Base-by-base conservation (phyloP, 2,113 vertebrate species). In the Gasterosteus aculeatus region DNA sequence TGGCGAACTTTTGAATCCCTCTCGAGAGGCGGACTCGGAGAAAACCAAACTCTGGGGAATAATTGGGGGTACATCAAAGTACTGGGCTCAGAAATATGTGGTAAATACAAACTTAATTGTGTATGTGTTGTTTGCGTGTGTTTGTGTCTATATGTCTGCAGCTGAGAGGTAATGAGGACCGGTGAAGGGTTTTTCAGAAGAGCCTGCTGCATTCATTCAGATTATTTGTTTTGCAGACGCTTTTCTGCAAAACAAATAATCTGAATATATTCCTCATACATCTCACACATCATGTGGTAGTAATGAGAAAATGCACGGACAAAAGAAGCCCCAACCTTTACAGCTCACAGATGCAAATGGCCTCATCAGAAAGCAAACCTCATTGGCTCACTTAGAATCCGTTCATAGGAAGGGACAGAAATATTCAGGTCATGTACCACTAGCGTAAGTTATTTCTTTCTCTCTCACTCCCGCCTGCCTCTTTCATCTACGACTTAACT, bases 391-490 rank as follows among this genome's bases (percentile, higher is more conserved):
- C 33, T 69, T 56, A 29, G 78, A 78, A 69, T 78, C 76, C 64
- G 80, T 78, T 81, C 78, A 77, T 64, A 42, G 80, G 46, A 54
- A 75, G 41, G 47, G 77, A 82, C 67, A 67, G 60, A 83, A 64
- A 79, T 81, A 91, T 91, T 90, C 83, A 59, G 74, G 81, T 85
- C 83, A 84, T 86, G 86, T 70, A 84, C 47, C 78, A 72, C 12
- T 87, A 70, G 83, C 81, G 71, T 82, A 78, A 86, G 74, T 81
- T 80, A 64, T 77, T 78, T 84, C 63, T 74, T 60, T 59, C 68
- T 80, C 58, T 66, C 57, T 33, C 29, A 9, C 22, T 51, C 18
- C 19, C 51, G 22, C 59, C 35, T 59, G 80, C 44, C 35, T 22
- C 59, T 31, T 59, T 76, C 46, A 66, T 79, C 73, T 54, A 63